Base-by-base conservation (phyloP, 2,797 vertebrate genomes). In the Odontamblyopus lacepedii region DNA sequence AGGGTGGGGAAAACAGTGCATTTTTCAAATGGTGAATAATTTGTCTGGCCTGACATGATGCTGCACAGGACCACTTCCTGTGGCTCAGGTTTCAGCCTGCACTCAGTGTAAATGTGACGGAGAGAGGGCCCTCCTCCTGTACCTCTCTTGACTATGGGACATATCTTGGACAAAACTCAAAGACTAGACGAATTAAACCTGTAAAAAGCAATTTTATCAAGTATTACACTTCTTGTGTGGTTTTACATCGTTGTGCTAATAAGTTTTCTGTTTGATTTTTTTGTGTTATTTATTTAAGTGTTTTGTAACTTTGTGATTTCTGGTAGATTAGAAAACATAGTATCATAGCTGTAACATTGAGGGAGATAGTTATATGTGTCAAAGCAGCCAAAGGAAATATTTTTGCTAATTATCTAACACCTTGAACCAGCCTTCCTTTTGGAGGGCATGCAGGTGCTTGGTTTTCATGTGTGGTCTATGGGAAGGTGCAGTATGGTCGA, bases 11-110 rank as follows among this genome's bases (percentile, higher is more conserved):
- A 75, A 85, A 85, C 85, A 69, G 81, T 76, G 71, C 85, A 81
- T 85, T 91, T 90, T 85, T 86, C 76, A 89, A 87, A 91, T 56
- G 79, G 78, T 80, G 92, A 95, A 93, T 94, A 92, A 94, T 93
- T 93, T 92, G 91, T 93, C 91, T 85, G 70, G 78, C 78, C 86
- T 93, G 92, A 94, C 91, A 89, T 91, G 92, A 94, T 87, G 87
- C 92, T 92, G 92, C 84, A 84, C 95, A 95, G 94, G 91, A 92
- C 94, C 89, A 90, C 92, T 95, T 96, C 94, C 94, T 95, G 91
- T 86, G 87, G 88, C 91, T 95, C 94, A 79, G 83, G 90, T 95
- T 96, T 93, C 93, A 93, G 83, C 87, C 51, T 12, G 93, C 32
- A 90, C 91, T 91, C 85, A 82, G 88, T 82, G 86, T 83, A 78